These are phyloP conservation scores for Listronotus oregonensis DNA, from an alignment of 1,140 invertebrate genomes.

Conservation along the genomic window DNA sequence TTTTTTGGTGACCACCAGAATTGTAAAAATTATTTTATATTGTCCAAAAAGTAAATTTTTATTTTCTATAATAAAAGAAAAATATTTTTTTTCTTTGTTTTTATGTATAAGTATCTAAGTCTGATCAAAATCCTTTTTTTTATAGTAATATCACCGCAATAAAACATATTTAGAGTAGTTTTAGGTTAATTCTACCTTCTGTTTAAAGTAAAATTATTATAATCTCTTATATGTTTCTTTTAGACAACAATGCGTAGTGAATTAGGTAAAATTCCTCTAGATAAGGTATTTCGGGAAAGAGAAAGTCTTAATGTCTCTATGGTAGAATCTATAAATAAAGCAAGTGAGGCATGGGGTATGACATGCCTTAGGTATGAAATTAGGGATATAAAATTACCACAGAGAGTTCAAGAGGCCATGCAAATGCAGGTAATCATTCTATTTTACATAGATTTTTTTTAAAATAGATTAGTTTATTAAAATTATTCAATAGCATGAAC, in stretches of 20 bases:
- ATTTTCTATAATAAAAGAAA: no score
- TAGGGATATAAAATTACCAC: conserved; percentile 90
- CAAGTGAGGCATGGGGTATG: conserved; percentile 97
- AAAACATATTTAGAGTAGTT: no score
- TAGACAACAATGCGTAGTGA: conserved; percentile 98
- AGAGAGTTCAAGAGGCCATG: conserved; percentile 97
- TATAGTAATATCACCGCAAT: no score
- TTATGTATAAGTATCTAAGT: no score
- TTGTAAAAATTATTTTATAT: no score
- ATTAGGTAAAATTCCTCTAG: conserved; percentile 96
- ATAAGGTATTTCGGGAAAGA: conserved; percentile 96
- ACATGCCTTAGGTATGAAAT: conserved; percentile 98
- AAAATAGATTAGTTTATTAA: neutral
- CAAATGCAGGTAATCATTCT: conserved; percentile 87
- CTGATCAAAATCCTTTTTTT: no score
- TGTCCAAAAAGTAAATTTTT: no score
- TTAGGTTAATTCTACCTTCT: no score
- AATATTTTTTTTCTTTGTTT: no score
- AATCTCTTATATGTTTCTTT: neutral
- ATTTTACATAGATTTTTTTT: conserved; percentile 4
- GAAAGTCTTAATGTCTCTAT: conserved; percentile 96
- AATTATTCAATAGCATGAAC: neutral
- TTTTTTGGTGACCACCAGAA: no score
- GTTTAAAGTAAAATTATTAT: no score
- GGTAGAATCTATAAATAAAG: conserved; percentile 97